Evolutionary conservation across 2,797 vertebrate genomes (phyloP).

Genomic region (Pseudotriccus pelzelni): DNA sequence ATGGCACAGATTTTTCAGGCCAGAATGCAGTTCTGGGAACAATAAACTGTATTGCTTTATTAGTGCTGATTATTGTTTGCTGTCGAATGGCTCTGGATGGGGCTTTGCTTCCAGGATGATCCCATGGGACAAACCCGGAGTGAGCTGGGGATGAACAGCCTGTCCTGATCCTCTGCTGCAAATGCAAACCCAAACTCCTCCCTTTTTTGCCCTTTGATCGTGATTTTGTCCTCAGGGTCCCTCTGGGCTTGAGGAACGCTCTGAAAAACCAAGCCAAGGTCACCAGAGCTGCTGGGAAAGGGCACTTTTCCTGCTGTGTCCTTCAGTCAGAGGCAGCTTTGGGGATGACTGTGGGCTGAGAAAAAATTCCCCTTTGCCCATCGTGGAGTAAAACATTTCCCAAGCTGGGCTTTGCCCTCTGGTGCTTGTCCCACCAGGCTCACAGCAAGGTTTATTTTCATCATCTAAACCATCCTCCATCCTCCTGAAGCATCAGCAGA

Average conservation of each 20-base stretch:
- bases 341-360: background rate
- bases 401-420: background rate
- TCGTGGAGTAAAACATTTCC: background rate
- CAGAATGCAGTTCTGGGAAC: background rate
- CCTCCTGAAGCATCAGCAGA: rapidly evolving
- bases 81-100: rapidly evolving
- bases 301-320: rapidly evolving
- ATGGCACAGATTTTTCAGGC: background rate
- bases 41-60: rapidly evolving
- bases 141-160: background rate
- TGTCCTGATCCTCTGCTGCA: rapidly evolving
- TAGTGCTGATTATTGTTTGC: background rate
- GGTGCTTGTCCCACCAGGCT: background rate
- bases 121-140: rapidly evolving
- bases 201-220: background rate
- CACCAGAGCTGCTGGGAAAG: background rate
- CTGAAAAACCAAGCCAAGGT: background rate
- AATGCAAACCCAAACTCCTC: background rate
- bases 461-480: rapidly evolving
- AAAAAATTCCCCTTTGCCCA: background rate
- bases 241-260: background rate
- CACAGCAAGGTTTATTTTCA: background rate
- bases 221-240: background rate
- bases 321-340: background rate
- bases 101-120: background rate